Evolutionary conservation across 1,140 invertebrate species (phyloP), one percentile per base, ranked within the genome.

Genomic region (Drosophila ercepeae): DNA sequence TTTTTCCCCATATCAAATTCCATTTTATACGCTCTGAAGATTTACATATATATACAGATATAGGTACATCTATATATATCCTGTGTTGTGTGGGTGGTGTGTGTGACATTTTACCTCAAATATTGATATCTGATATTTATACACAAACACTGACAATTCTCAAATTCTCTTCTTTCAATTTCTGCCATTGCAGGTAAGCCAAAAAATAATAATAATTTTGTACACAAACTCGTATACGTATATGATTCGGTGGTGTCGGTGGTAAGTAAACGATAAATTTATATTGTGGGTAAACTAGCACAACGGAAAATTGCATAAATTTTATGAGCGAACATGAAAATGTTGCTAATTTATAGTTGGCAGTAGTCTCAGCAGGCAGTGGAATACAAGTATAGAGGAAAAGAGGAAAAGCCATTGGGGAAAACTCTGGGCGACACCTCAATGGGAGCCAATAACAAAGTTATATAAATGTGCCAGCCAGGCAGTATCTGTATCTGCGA

Each of bases 311-410:
- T 75, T 36, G 48, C 11, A 75, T 64, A 61, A 34, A 70, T 78
- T 78, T 84, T 84, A 82, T 78, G 75, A 78, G 63, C 46, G 57
- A 59, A 67, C 64, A 83, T 72, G 71, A 84, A 84, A 86, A 79
- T 86, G 76, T 75, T 79, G 81, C 81, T 84, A 84, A 84, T 84
- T 84, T 84, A 84, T 84, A 57, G 67, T 49, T 50, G 51, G 57
- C 60, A 75, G 54, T 59, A 75, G 54, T 59, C 68, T 68, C 64
- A 63, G 60, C 44, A 32, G 55, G 54, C 32, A 39, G 6, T 32
- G 29, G n/a, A n/a, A n/a, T n/a, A n/a, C 6, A 2, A 32, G 6
- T 32, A n/a, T n/a, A n/a, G n/a, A n/a, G 29, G 29, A 7, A 1
- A 19, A 14, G 18, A 6, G 68, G 41, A 60, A 39, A n/a, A 46